Evolutionary conservation across 2,888 invertebrate species (phyloP).

Genomic region (Listrodromus nycthemerus): DNA sequence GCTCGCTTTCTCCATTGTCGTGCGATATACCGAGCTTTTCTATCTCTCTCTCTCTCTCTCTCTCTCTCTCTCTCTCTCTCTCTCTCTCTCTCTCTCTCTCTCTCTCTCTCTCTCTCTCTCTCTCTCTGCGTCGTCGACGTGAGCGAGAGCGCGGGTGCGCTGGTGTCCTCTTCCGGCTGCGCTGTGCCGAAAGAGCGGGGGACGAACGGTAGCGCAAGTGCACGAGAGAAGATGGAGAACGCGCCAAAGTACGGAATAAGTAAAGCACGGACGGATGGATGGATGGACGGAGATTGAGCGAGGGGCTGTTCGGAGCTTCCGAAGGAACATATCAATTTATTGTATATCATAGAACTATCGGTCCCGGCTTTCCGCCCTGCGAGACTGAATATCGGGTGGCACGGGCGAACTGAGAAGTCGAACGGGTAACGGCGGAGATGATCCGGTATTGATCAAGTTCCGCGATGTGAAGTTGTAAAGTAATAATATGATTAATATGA

Average conservation of each 20-base stretch:
- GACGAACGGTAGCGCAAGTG: conserved; percentile 8
- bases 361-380: conserved; percentile 54
- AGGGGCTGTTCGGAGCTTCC: conserved; percentile 67
- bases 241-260: conserved; percentile 57
- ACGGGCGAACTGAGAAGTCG: background rate
- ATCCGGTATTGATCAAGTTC: background rate
- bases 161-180: conserved; percentile 49
- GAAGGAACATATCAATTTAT: conserved; percentile 79
- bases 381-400: conserved; percentile 69
- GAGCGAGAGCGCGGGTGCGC: conserved; percentile 2
- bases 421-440: background rate
- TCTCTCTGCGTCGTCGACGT: background rate
- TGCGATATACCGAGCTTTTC: conserved; percentile 73
- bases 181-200: conserved; percentile 32
- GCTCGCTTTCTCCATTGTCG: conserved; percentile 76
- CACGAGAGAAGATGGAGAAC: conserved; percentile 62
- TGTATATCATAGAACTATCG: conserved; percentile 75
- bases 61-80: conserved; percentile 56
- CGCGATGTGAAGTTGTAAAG: too few species aligned
- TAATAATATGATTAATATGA: too few species aligned
- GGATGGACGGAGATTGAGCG: conserved; percentile 53
- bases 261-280: conserved; percentile 43
- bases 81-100: conserved; percentile 12
- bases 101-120: conserved; percentile 57
- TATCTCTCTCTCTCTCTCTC: conserved; percentile 50